A percentile compares a stretch with the other conserved stretches of the same genome.
These are phyloP conservation scores for Sorex araneus DNA, from an alignment of 2,113 vertebrate species.

Conservation along the genomic window DNA sequence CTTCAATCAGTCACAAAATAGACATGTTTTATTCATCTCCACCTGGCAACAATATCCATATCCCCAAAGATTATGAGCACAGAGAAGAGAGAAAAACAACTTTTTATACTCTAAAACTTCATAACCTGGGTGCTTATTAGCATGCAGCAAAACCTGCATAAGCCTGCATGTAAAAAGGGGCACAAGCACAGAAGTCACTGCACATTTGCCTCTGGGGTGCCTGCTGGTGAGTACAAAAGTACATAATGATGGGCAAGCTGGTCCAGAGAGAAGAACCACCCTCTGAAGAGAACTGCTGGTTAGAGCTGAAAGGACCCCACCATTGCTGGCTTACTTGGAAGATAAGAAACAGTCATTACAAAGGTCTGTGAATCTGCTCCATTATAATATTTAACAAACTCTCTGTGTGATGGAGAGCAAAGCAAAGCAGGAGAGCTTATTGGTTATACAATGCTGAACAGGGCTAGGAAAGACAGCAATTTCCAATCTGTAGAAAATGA, in stretches of 20 bases:
- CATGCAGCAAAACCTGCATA: not conserved
- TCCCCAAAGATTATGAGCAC: not conserved
- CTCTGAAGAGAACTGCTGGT: not conserved
- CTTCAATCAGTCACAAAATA: not conserved
- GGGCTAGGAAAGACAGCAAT: not conserved
- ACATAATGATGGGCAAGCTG: not conserved
- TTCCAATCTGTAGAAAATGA: not conserved
- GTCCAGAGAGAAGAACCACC: not conserved
- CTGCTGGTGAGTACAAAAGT: not conserved
- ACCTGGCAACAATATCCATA: not conserved
- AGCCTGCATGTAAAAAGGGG: accelerated
- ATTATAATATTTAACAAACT: not conserved
- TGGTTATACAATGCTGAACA: not conserved
- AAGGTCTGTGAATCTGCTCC: not conserved
- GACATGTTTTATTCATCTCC: not conserved
- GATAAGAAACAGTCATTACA: not conserved
- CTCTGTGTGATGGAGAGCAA: not conserved
- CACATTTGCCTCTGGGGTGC: accelerated
- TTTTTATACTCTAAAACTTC: not conserved
- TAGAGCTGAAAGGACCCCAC: not conserved
- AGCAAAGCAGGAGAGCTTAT: not conserved
- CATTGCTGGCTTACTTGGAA: not conserved
- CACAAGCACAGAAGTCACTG: too few species aligned
- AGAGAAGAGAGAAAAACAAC: not conserved
- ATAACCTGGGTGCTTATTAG: not conserved